Conservation (phyloP, 1,140 invertebrate genomes). For the Kradibia gibbosae region DNA sequence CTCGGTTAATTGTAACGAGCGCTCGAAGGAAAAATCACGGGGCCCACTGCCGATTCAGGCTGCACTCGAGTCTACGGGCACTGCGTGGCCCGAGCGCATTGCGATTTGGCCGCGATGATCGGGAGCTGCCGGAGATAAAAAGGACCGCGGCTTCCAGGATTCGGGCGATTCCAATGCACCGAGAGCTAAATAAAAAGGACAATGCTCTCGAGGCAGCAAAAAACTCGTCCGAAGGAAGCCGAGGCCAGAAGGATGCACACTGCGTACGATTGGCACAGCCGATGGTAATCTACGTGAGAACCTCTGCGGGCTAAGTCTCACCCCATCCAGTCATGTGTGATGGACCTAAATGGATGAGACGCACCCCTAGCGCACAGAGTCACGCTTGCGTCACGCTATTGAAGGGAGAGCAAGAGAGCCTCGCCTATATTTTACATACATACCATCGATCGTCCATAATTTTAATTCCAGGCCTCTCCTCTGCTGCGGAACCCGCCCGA, state of each 20-base stretch:
- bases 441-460: slow-evolving; percentile 61
- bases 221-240: too few species aligned
- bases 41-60: too few species aligned
- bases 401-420: slow-evolving; percentile 13
- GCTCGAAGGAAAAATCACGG: too few species aligned
- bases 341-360: slow-evolving; percentile 74
- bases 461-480: too few species aligned
- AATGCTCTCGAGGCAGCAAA: background rate
- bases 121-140: too few species aligned
- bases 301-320: slow-evolving; percentile 69
- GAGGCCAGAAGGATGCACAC: background rate
- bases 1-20: too few species aligned
- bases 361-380: slow-evolving; percentile 58
- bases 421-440: background rate
- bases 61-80: too few species aligned
- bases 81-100: too few species aligned
- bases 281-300: slow-evolving; percentile 71
- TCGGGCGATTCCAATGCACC: too few species aligned
- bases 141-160: too few species aligned
- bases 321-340: slow-evolving; percentile 73
- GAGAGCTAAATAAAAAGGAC: background rate
- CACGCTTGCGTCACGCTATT: background rate
- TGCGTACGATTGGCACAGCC: background rate
- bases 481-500: too few species aligned
- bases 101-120: too few species aligned